phyloP scores from a whole-genome alignment of 2,113 vertebrate species.

The Takifugu flavidus region DNA sequence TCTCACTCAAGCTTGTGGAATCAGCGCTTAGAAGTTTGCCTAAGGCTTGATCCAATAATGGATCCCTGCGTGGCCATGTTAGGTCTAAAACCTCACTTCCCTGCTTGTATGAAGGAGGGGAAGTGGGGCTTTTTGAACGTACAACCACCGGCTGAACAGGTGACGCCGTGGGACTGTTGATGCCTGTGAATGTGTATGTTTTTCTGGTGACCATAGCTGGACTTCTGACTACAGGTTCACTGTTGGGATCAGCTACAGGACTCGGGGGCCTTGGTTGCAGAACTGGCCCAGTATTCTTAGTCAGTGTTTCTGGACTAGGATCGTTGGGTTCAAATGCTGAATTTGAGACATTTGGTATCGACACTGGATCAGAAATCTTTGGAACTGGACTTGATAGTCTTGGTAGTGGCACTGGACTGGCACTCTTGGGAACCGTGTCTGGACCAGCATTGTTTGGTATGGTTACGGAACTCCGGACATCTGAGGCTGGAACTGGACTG shows the following conservation, averaged over 20 bases:
- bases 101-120: constrained; percentile 26
- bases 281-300: constrained; percentile 20
- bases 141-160: constrained; percentile 2
- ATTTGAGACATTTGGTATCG: constrained; percentile 22
- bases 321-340: constrained; percentile 15
- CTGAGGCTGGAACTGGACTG: constrained; percentile 38
- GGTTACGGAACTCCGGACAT: constrained; percentile 7
- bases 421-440: constrained; percentile 27
- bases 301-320: constrained; percentile 22
- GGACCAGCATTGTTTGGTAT: constrained; percentile 19
- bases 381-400: constrained; percentile 52
- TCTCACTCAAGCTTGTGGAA: constrained; percentile 16
- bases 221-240: constrained; percentile 35
- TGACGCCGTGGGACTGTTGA: constrained; percentile 45
- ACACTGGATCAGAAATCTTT: constrained; percentile 41
- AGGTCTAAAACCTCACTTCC: constrained; percentile 30
- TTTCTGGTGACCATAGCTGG: constrained; percentile 40
- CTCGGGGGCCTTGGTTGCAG: constrained; percentile 27
- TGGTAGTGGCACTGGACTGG: constrained; percentile 45
- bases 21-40: constrained; percentile 50
- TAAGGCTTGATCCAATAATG: constrained; percentile 61
- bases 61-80: constrained; percentile 60
- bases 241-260: constrained; percentile 30
- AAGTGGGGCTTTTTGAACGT: constrained; percentile 24
- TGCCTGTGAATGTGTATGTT: constrained; percentile 24